Base-by-base conservation (phyloP, 2,888 invertebrate species). In the Clistopyga incitator region DNA sequence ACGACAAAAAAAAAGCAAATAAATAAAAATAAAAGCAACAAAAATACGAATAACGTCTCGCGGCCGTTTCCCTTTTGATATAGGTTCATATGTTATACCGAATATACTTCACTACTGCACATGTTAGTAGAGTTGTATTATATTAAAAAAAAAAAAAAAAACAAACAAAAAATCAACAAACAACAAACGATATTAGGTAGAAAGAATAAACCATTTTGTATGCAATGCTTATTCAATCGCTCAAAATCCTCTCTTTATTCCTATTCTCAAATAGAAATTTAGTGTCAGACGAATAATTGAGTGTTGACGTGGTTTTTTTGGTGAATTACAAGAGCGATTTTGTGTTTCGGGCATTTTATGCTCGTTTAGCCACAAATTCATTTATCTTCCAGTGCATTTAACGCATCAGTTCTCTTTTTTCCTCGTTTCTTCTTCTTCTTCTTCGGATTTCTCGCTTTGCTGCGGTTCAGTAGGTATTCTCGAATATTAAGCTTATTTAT, bases 141-240 rank as follows among this genome's bases (percentile, higher is more conserved):
- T 90, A 89, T 90, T 68, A 68, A 50, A 52, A 50, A 74, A 68
- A 50, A 52, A 50, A 50, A 75, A 38, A 42, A 64, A 52, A 76
- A 71, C 54, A 74, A 38, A n/a, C 34, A 70, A 54, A 59, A 67
- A 84, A 86, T n/a, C n/a, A 76, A 71, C 54, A 74, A 38, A n/a
- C 34, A 70, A 54, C 54, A 67, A 84, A 86, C n/a, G 84, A 87
- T 88, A 87, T 88, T 90, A 91, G 90, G 84, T 84, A 82, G 87
- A 91, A 90, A 90, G 90, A 91, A 88, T 91, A 92, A 91, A 91
- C 86, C 89, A 89, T 92, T 92, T 92, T 91, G 87, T 90, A 91
- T 88, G 78, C 82, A 86, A 89, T 70, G 74, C 59, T 86, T 81
- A 83, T 74, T 84, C 59, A 77, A 82, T 78, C 82, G 61, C 38